Percentiles rank a stretch among this genome's conserved stretches.
phyloP scores from a whole-genome alignment of 2,888 invertebrate species.

The Buathra laborator region DNA sequence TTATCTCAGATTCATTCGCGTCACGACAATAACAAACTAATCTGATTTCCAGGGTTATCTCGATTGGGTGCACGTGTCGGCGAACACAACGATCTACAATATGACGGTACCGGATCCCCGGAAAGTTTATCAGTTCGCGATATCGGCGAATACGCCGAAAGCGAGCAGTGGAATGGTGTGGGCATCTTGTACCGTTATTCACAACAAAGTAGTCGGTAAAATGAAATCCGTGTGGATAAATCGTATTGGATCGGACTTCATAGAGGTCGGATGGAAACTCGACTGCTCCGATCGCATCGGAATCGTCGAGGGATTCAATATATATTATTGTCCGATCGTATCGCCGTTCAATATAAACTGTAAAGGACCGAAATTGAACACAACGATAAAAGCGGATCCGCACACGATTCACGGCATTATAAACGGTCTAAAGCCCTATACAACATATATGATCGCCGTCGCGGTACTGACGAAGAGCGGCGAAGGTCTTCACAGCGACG shows the following conservation, averaged over 20 bases:
- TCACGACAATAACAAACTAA: neutral
- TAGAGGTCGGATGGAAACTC: slow-evolving; percentile 91
- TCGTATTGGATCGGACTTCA: slow-evolving; percentile 85
- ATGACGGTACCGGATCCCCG: slow-evolving; percentile 88
- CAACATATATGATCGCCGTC: slow-evolving; percentile 90
- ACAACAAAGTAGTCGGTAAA: slow-evolving; percentile 86
- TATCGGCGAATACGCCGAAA: slow-evolving; percentile 90
- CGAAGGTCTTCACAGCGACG: slow-evolving; percentile 87
- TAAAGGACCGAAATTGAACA: slow-evolving; percentile 85
- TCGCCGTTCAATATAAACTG: slow-evolving; percentile 87
- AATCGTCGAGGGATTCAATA: slow-evolving; percentile 90
- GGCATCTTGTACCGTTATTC: slow-evolving; percentile 91
- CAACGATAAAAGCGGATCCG: slow-evolving; percentile 85
- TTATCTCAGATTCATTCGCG: neutral
- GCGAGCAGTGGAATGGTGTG: slow-evolving; percentile 94
- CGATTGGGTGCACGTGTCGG: slow-evolving; percentile 87
- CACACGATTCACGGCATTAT: slow-evolving; percentile 87
- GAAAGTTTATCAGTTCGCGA: slow-evolving; percentile 91
- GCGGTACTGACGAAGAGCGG: slow-evolving; percentile 88
- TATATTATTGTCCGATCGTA: slow-evolving; percentile 91
- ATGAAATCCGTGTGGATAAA: slow-evolving; percentile 87
- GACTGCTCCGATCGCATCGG: slow-evolving; percentile 91
- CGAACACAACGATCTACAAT: slow-evolving; percentile 86
- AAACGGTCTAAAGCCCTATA: slow-evolving; percentile 90
- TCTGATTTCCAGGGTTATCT: slow-evolving; percentile 86